These are phyloP conservation scores for Agrilus biguttatus DNA, from an alignment of 2,888 invertebrate genomes.

Conservation along the genomic window DNA sequence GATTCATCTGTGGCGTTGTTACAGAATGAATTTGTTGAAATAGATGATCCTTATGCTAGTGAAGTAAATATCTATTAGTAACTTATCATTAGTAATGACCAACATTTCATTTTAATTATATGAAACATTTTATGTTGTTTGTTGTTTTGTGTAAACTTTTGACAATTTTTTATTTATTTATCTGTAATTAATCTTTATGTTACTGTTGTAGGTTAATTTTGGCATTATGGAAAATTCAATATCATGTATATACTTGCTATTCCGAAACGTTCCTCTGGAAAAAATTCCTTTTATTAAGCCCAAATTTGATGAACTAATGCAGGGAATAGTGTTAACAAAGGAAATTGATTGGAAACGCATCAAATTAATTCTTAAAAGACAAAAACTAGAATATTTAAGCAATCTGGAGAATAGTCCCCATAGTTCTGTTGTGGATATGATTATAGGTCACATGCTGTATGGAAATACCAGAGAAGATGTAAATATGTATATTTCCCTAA, in stretches of 20 bases:
- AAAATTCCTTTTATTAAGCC: conserved; percentile 49
- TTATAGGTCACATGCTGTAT: conserved; percentile 74
- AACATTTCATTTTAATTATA: too few species aligned
- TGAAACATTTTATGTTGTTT: too few species aligned
- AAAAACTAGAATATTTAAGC: conserved; percentile 51
- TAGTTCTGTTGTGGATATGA: conserved; percentile 56
- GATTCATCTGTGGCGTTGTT: conserved; percentile 79
- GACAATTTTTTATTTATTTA: not conserved
- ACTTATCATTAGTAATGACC: not conserved
- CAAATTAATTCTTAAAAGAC: conserved; percentile 54
- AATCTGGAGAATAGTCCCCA: conserved; percentile 66
- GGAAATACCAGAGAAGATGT: conserved; percentile 61
- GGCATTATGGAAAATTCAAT: conserved; percentile 59
- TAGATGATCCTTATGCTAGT: conserved; percentile 67
- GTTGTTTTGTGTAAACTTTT: not conserved
- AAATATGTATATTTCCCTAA: conserved; percentile 20
- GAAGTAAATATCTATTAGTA: conserved; percentile 37
- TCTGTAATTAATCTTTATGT: conserved; percentile 1
- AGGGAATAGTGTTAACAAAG: conserved; percentile 32
- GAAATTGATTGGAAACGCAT: conserved; percentile 63
- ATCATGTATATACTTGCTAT: conserved; percentile 50
- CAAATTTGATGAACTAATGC: conserved; percentile 37
- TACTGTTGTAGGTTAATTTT: conserved; percentile 44
- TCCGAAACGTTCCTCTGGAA: conserved; percentile 59
- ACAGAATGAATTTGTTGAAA: conserved; percentile 69